Base-by-base conservation (phyloP, 2,888 invertebrate species). In the Drosophila recens region DNA sequence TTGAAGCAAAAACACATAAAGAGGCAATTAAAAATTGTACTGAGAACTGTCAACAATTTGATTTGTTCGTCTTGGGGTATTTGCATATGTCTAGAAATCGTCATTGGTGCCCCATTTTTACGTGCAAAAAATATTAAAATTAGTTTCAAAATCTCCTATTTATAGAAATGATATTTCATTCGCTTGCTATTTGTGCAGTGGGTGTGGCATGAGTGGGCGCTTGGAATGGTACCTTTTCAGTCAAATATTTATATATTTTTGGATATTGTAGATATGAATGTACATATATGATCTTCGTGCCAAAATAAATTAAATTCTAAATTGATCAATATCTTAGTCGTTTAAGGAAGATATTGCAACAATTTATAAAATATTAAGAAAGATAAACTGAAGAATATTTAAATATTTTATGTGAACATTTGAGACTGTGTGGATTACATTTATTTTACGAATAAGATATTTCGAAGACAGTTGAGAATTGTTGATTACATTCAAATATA, bases 91-190 rank as follows among this genome's bases (percentile, higher is more conserved):
- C 76, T 62, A 72, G 71, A 57, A 63, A 77, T 75, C 57, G 66
- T 80, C 69, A 63, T 68, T 67, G 56, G 63, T 56, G 72, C 53
- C 71, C 54, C 69, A 67, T 67, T 59, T 67, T 67, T 84, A 82
- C 80, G 82, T 85, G 88, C 73, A 64, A 53, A 76, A 80, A 85
- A 73, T 82, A 68, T 80, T 79, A 80, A 86, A 82, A 87, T 83
- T 72, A 85, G 64, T 72, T 77, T 81, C 42, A 54, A 75, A 80
- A 77, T 58, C n/a, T 33, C 42, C 63, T 85, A 85, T 84, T 89
- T 78, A 70, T 85, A 84, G 65, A 10, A 11, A 54, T 67, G 43
- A 20, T 23, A 78, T 69, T 77, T 83, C 80, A 74, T 82, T 68
- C 68, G 77, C 52, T 72, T 63, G 66, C 66, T 65, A 87, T 85